Evolutionary conservation across 1,140 invertebrate species (phyloP).

Genomic region (Drosophila yakuba): DNA sequence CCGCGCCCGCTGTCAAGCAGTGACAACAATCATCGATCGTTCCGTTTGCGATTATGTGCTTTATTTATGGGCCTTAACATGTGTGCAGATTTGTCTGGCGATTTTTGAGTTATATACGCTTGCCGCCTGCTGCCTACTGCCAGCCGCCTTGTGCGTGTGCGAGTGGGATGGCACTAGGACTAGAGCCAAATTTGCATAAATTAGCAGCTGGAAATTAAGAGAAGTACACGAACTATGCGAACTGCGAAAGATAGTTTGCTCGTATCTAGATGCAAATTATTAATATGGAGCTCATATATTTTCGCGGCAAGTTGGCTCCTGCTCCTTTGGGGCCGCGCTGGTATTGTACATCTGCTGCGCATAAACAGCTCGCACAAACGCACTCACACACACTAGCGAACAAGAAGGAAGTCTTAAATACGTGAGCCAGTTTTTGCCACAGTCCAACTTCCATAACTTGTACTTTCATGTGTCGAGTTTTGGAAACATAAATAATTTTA

Average conservation of each 20-base stretch:
- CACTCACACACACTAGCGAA: conserved; percentile 7
- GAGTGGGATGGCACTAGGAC: conserved; percentile 3
- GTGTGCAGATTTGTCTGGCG: conserved; percentile 84
- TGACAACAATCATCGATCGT: conserved; percentile 85
- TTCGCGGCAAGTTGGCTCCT: conserved; percentile 74
- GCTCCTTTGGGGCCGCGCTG: conserved; percentile 44
- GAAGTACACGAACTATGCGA: conserved; percentile 51
- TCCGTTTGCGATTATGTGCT: conserved; percentile 85
- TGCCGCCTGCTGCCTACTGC: conserved; percentile 41
- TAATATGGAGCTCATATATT: conserved; percentile 84
- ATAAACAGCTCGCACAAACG: conserved; percentile 53
- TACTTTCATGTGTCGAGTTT: not conserved
- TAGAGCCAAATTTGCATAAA: conserved; percentile 76
- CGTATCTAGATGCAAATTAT: conserved; percentile 84
- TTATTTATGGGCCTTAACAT: conserved; percentile 85
- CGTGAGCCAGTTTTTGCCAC: conserved; percentile 42
- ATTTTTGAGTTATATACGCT: conserved; percentile 78
- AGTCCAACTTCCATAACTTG: conserved; percentile 13
- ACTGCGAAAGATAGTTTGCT: conserved; percentile 41
- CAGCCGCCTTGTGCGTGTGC: conserved; percentile 16
- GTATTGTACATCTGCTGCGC: conserved; percentile 76
- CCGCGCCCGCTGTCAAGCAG: conserved; percentile 79
- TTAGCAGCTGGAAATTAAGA: conserved; percentile 80
- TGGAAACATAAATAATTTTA: no score
- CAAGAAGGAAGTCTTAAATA: conserved; percentile 55